Base-by-base conservation (phyloP, 2,113 vertebrate species). In the Gnathonemus echidnorhynchus region DNA sequence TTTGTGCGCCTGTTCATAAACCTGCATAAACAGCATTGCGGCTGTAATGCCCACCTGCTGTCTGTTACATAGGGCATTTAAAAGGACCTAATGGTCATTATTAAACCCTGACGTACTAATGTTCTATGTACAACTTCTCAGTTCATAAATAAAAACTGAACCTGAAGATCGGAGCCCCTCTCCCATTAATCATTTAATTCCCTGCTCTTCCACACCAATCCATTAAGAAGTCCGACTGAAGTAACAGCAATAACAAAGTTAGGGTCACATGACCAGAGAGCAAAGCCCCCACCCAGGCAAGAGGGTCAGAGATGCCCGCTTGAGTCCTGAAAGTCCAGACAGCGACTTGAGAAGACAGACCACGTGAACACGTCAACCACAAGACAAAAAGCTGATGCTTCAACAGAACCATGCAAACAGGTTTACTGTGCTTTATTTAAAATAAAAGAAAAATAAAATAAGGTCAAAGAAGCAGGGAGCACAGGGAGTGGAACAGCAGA, bases 361-460 rank as follows among this genome's bases (percentile, higher is more conserved):
- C 9, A 70, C 62, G n/a, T 31, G 10, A 27, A 70, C 62, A 77
- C 4, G 35, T 35, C 74, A 80, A 42, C 17, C 74, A 80, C 74
- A 39, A 80, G 74, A 80, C 74, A 42, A 80, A 80, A 35, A 80
- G 74, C 17, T 15, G 74, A 80, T 42, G 74, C 15, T 80, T 80
- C 74, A 42, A 80, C 35, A 80, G n/a, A 80, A 80, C 74, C 74
- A 80, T 80, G 74, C 74, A 80, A 80, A 80, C 74, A 80, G 35
- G 74, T 8, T 80, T 80, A 80, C 74, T 19, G 70, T 31, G 74
- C 74, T 80, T 80, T 80, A 80, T 80, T 80, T 39, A 42, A 80
- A 80, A 80, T 39, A 39, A 80, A 80, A 80, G 15, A 39, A 80
- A 80, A 80, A 80, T 80, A 42, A 80, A 80, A 80, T 77, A 7